Evolutionary conservation across 1,140 invertebrate genomes (phyloP), one percentile per base, ranked within the genome.

Genomic region (Teleogryllus occipitalis): DNA sequence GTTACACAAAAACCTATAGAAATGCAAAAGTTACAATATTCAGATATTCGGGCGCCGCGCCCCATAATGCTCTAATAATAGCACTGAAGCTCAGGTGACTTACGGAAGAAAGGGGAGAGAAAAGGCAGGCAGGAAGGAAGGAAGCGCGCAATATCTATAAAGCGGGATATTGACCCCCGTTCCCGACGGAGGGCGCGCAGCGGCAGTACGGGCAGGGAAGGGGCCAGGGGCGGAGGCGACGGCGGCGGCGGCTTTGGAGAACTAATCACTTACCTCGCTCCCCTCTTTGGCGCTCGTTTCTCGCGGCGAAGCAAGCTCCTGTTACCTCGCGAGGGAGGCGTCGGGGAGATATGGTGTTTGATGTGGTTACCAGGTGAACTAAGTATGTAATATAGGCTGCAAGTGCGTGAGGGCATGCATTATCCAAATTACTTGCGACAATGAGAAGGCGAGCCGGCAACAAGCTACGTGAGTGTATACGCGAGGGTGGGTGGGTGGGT

Each of bases 251-350:
- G 54, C 54, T 65, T 65, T 65, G 54, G 54, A 65, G 54, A 65
- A 65, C 10, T 65, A 65, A 65, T 65, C 54, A 65, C 54, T 65
- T 65, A 65, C 54, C 54, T 65, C 18, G 54, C 54, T 65, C 54
- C 54, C 54, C 54, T 65, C 54, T 65, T 65, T 65, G 54, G 54
- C 54, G 54, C 54, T 65, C 54, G 54, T 65, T 65, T 65, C 54
- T 65, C 10, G 54, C 54, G 10, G 54, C 10, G 54, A 65, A 14
- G 54, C 54, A 10, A 18, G 54, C 54, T 65, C 54, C 54, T 10
- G 54, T 65, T 65, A 65, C 54, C 54, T 18, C 54, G 54, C 54
- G 18, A 10, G 54, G 10, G 54, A 14, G 54, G 54, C 54, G 54
- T 18, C 54, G 18, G 54, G 54, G 54, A 65, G 54, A 65, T 65